A percentile compares a stretch with the other conserved stretches of the same genome.
Evolutionary conservation across 2,113 vertebrate species (phyloP).

Genomic region (Leptocoma aspasia): DNA sequence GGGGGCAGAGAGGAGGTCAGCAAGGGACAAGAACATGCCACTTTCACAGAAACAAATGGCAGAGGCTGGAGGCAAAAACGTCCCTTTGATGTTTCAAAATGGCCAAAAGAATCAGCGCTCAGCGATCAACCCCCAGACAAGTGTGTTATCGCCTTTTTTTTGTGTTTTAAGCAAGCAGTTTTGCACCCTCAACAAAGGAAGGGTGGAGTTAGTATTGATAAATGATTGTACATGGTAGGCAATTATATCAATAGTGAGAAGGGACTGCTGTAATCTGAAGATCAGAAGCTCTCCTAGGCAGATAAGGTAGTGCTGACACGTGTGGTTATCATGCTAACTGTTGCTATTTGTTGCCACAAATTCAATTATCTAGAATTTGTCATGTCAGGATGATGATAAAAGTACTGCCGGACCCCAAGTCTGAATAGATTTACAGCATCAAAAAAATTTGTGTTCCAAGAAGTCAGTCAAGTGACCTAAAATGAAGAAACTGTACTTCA

Average conservation of each 20-base stretch:
- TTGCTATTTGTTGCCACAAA: not conserved
- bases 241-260: not conserved
- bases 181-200: not conserved
- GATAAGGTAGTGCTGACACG: not conserved
- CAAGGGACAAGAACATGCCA: not conserved
- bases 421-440: not conserved
- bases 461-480: not conserved
- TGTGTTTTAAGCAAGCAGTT: not conserved
- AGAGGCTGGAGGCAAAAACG: not conserved
- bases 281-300: not conserved
- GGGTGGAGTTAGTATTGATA: not conserved
- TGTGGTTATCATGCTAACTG: not conserved
- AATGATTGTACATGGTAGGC: not conserved
- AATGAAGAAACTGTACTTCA: not conserved
- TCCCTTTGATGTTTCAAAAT: not conserved
- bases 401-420: not conserved
- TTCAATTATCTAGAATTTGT: not conserved
- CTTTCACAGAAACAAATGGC: not conserved
- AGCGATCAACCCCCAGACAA: fast-evolving
- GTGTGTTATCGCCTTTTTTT: not conserved
- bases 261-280: not conserved
- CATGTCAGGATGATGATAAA: not conserved
- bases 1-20: not conserved
- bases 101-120: not conserved
- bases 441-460: not conserved